Evolutionary conservation across 2,797 vertebrate genomes (phyloP).

Genomic region (Characodon lateralis): DNA sequence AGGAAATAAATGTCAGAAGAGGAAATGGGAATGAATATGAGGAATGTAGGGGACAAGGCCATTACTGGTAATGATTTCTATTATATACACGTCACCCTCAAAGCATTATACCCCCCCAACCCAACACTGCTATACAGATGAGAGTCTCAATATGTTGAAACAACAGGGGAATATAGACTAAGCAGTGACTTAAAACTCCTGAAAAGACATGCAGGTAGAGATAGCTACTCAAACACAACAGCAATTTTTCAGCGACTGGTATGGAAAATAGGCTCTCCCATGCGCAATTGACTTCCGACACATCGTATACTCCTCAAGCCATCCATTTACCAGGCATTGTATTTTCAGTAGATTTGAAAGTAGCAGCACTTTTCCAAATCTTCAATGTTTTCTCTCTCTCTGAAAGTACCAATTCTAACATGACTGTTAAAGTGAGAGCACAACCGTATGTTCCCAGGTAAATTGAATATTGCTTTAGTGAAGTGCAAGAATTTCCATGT

Average conservation of each 20-base stretch:
- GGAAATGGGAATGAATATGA: slow-evolving; percentile 65
- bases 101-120: slow-evolving; percentile 40
- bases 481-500: slow-evolving; percentile 55
- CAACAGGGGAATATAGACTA: slow-evolving; percentile 62
- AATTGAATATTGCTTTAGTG: slow-evolving; percentile 57
- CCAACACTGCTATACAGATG: slow-evolving; percentile 25
- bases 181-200: slow-evolving; percentile 29
- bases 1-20: slow-evolving; percentile 84
- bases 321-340: slow-evolving; percentile 72
- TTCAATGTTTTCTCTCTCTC: slow-evolving; percentile 45
- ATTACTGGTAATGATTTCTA: slow-evolving; percentile 79
- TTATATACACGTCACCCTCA: slow-evolving; percentile 60
- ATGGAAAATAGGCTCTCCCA: slow-evolving; percentile 75
- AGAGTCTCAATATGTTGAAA: slow-evolving; percentile 48
- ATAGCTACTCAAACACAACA: slow-evolving; percentile 24
- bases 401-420: slow-evolving; percentile 56
- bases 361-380: slow-evolving; percentile 71
- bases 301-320: slow-evolving; percentile 75
- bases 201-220: slow-evolving; percentile 17
- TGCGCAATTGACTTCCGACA: slow-evolving; percentile 80
- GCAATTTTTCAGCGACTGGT: slow-evolving; percentile 65
- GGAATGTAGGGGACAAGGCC: slow-evolving; percentile 53
- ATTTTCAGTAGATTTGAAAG: slow-evolving; percentile 73
- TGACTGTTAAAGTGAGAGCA: slow-evolving; percentile 59
- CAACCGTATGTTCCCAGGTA: slow-evolving; percentile 27